These are phyloP conservation scores for Cyclura pinguis DNA, from an alignment of 2,797 vertebrate species.

Conservation along the genomic window DNA sequence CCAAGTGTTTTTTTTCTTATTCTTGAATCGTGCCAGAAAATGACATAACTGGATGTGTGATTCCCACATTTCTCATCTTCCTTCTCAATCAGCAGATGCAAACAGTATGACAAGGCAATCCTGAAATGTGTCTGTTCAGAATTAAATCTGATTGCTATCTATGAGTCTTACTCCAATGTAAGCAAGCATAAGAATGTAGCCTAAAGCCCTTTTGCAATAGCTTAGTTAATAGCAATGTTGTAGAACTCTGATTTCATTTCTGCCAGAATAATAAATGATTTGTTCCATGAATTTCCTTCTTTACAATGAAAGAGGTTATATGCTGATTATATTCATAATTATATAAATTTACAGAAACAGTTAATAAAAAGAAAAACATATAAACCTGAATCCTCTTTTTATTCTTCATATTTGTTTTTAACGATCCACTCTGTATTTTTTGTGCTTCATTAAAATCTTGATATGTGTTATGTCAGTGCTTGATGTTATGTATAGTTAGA, in stretches of 20 bases:
- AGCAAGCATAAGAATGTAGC: background rate
- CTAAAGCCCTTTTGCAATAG: background rate
- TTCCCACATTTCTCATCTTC: conserved; percentile 12
- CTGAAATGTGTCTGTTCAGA: background rate
- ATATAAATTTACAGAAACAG: background rate
- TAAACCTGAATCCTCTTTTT: background rate
- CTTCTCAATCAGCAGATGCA: conserved; percentile 1
- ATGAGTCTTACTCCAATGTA: background rate
- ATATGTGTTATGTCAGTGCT: background rate
- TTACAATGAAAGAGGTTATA: background rate
- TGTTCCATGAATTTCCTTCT: background rate
- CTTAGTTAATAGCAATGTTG: background rate
- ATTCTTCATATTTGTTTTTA: background rate
- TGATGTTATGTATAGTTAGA: background rate
- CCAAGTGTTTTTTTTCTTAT: background rate
- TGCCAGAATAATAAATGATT: background rate
- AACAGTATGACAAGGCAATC: background rate
- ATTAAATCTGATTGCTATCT: background rate
- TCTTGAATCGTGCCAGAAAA: background rate
- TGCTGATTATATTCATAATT: background rate
- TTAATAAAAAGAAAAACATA: background rate
- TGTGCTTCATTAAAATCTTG: conserved; percentile 3
- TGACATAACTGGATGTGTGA: background rate
- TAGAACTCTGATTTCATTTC: background rate
- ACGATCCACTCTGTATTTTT: background rate